Evolutionary conservation across 2,797 vertebrate species (phyloP), one percentile per base, ranked within the genome.

Genomic region (Cynodonichthys magdalenae): DNA sequence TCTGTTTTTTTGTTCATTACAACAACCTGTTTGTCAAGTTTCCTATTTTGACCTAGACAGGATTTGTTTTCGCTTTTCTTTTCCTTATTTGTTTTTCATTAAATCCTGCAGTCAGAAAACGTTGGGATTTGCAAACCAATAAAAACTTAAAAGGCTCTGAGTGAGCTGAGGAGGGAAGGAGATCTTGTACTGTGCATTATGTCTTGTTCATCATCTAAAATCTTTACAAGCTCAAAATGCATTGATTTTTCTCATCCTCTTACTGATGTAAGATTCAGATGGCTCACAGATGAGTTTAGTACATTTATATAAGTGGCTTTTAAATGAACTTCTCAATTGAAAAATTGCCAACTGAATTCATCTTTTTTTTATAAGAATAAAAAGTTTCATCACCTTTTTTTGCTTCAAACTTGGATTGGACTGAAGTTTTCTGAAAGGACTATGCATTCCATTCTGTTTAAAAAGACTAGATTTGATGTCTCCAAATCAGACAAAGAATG

Each of bases 1-100:
- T 52, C 54, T 59, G 59, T 73, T 20, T 53, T 47, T 71, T 55
- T 60, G 45, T 36, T 57, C 36, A 63, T 66, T 59, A 61, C n/a
- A n/a, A 55, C 1, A 19, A 19, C 59, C 7, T 61, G 6, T 34
- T 19, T 39, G 57, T 52, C 5, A 56, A 56, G 36, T 39, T 12
- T 39, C 45, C 42, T 47, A 8, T 27, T 44, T 4, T n/a, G 19
- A 12, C 27, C 27, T 12, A 50, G 15, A 50, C 9, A 6, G 9
- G 5, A 18, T 24, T 11, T 17, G 19, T 18, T 29, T 4, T 1
- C 24, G 2, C 24, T 24, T 24, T 24, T 3, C 24, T 24, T 24
- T 24, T 24, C 3, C 24, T 24, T 24, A 24, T 20, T 12, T 15
- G 12, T 12, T 18, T 19, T 1, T 24, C 17, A 49, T 5, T 3